phyloP scores from a whole-genome alignment of 2,888 invertebrate genomes.

The Micoletzkya japonica region DNA sequence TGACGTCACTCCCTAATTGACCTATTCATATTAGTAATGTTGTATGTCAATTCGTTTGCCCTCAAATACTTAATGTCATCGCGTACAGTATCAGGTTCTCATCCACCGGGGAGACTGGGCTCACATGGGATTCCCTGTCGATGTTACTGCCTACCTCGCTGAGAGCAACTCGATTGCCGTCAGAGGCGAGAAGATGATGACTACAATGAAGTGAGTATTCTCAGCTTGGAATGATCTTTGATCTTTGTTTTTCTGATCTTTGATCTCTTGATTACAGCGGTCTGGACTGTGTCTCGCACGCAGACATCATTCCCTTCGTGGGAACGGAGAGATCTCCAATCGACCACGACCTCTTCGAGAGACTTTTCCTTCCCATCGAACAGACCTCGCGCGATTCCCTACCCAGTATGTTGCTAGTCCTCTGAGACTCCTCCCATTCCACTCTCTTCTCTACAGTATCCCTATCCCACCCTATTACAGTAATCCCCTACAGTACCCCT shows the following conservation, averaged over 20 bases:
- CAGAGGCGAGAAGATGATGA: conserved; percentile 41
- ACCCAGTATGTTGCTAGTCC: too few relatives aligned
- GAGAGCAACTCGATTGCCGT: conserved; percentile 37
- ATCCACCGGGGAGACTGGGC: conserved; percentile 96
- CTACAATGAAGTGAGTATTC: conserved; percentile 40
- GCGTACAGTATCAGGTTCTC: conserved; percentile 76
- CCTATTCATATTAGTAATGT: too few relatives aligned
- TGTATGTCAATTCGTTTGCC: not conserved
- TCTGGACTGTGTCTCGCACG: conserved; percentile 94
- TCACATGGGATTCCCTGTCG: conserved; percentile 84
- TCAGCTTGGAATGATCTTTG: not conserved
- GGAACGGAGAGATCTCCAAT: conserved; percentile 82
- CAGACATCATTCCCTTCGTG: conserved; percentile 90
- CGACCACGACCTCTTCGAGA: conserved; percentile 84
- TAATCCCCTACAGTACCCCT: too few relatives aligned
- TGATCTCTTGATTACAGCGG: conserved; percentile 70
- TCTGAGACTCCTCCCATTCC: too few relatives aligned
- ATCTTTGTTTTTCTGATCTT: not conserved
- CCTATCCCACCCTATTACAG: not conserved
- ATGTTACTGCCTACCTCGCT: conserved; percentile 56
- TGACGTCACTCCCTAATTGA: too few relatives aligned
- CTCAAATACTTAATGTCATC: too few relatives aligned
- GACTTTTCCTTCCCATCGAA: conserved; percentile 48
- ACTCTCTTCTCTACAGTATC: not conserved
- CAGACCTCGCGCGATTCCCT: too few relatives aligned